Percentiles rank a stretch among this genome's conserved stretches.
These are phyloP conservation scores for Channallabes apus DNA, from an alignment of 2,797 vertebrate species.

Conservation along the genomic window DNA sequence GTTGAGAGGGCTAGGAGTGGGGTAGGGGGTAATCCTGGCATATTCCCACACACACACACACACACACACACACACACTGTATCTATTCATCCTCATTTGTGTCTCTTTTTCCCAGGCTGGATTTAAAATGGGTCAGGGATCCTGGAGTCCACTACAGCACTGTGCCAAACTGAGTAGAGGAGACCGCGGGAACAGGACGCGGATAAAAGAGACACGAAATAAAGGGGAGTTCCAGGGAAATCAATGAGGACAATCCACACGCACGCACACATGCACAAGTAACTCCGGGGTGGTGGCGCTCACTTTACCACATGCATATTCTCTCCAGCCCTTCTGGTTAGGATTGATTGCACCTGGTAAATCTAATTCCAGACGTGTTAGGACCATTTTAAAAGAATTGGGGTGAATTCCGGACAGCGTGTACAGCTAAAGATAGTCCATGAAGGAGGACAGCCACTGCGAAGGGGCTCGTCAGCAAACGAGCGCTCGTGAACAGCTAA, in stretches of 20 bases:
- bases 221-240: slow-evolving; percentile 43
- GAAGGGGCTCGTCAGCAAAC: not conserved
- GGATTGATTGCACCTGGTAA: not conserved
- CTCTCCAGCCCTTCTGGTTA: not conserved
- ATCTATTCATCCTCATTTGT: slow-evolving; percentile 60
- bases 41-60: slow-evolving; percentile 26
- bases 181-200: slow-evolving; percentile 25
- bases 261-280: not conserved
- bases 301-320: not conserved
- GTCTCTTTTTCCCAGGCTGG: slow-evolving; percentile 62
- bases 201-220: slow-evolving; percentile 23
- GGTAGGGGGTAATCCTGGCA: slow-evolving; percentile 20
- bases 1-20: not conserved
- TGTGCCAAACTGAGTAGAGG: slow-evolving; percentile 55
- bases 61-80: too few relatives aligned
- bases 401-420: not conserved
- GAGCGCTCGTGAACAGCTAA: not conserved
- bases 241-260: slow-evolving; percentile 4
- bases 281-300: not conserved
- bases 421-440: not conserved
- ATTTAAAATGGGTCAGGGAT: slow-evolving; percentile 67
- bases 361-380: not conserved
- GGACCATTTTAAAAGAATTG: not conserved
- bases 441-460: too few relatives aligned
- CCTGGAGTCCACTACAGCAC: slow-evolving; percentile 60